These are phyloP conservation scores for Pseudocheirus occidentalis DNA, from an alignment of 2,797 vertebrate genomes.

Conservation along the genomic window DNA sequence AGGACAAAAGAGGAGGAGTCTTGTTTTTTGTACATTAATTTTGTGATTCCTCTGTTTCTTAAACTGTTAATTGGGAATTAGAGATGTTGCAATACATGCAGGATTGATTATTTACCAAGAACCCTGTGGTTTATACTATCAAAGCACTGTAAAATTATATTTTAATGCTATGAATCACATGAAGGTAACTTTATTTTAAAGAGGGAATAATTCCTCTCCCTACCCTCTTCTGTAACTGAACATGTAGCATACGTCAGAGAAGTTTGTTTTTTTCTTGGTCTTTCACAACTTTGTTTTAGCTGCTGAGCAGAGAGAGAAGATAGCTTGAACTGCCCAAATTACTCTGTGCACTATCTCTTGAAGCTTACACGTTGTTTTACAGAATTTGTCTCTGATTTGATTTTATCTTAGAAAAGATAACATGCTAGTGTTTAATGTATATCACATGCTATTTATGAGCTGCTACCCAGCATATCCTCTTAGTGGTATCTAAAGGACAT, in stretches of 20 bases:
- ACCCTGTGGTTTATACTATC: slow-evolving; percentile 86
- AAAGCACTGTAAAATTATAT: slow-evolving; percentile 90
- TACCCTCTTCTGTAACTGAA: slow-evolving; percentile 72
- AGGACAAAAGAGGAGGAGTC: slow-evolving; percentile 70
- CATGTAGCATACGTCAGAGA: slow-evolving; percentile 74
- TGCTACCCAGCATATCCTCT: background rate
- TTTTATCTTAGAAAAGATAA: background rate
- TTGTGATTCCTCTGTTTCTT: slow-evolving; percentile 82
- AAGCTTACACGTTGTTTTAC: slow-evolving; percentile 39
- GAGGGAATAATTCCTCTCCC: slow-evolving; percentile 71
- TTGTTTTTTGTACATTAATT: slow-evolving; percentile 79
- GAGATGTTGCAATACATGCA: slow-evolving; percentile 85
- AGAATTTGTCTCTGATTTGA: background rate
- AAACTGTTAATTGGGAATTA: slow-evolving; percentile 86
- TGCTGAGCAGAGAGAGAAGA: slow-evolving; percentile 70
- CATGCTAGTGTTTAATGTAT: background rate
- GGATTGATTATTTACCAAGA: slow-evolving; percentile 80
- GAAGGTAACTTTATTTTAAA: slow-evolving; percentile 84
- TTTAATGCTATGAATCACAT: slow-evolving; percentile 87
- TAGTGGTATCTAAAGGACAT: background rate
- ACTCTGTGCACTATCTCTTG: slow-evolving; percentile 64
- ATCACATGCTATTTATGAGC: background rate
- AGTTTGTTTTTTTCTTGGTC: slow-evolving; percentile 79
- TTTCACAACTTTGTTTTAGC: slow-evolving; percentile 76
- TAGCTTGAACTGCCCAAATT: slow-evolving; percentile 78